A percentile compares a stretch with the other conserved stretches of the same genome.
These are phyloP conservation scores for Rhopalosiphum nymphaeae DNA, from an alignment of 2,888 invertebrate genomes.

Conservation along the genomic window DNA sequence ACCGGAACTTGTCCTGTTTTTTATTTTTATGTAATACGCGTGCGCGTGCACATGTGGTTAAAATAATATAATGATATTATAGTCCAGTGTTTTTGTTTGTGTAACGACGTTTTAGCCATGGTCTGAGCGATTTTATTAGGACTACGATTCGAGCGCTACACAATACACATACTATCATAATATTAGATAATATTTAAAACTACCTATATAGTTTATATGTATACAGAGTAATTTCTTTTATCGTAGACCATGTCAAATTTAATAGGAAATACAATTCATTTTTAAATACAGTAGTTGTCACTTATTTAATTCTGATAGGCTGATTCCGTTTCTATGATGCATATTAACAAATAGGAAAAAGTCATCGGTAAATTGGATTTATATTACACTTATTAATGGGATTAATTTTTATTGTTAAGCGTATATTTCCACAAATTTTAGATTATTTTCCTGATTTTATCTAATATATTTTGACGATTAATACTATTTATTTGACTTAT, in stretches of 20 bases:
- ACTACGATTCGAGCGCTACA: not conserved
- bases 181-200: not conserved
- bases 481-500: not conserved
- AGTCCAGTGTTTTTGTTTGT: not conserved
- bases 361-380: not conserved
- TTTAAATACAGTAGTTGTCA: not conserved
- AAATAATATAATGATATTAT: not conserved
- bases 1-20: not conserved
- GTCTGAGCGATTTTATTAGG: not conserved
- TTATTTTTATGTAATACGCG: not conserved
- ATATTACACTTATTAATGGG: not conserved
- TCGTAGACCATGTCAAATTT: not conserved
- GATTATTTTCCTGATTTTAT: not conserved
- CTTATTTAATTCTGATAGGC: not conserved
- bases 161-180: not conserved
- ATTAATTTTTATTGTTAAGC: not conserved
- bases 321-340: not conserved
- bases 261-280: not conserved
- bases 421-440: not conserved
- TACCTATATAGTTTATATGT: not conserved
- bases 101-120: not conserved
- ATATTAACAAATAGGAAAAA: not conserved
- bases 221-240: not conserved
- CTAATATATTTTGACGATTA: not conserved
- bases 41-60: not conserved